These are phyloP conservation scores for Noturus placidus DNA, from an alignment of 2,113 vertebrate species.

Conservation along the genomic window DNA sequence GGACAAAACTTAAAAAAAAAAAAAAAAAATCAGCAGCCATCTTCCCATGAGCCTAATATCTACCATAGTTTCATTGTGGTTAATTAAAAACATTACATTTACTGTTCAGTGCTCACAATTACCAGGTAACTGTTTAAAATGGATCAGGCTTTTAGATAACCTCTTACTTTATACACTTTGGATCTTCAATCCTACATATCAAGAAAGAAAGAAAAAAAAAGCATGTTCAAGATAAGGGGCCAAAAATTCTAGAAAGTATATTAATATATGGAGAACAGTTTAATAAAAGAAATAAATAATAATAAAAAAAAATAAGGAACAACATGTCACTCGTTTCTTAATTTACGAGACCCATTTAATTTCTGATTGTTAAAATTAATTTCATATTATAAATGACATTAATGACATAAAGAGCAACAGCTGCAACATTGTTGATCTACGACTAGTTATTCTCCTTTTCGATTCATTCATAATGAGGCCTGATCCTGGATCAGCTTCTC, in stretches of 20 bases:
- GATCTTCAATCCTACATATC: background rate
- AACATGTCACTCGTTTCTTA: background rate
- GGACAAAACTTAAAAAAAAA: background rate
- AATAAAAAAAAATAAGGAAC: too few relatives aligned
- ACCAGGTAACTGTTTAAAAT: background rate
- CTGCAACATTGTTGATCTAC: background rate
- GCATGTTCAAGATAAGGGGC: background rate
- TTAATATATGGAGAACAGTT: background rate
- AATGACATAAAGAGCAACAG: background rate
- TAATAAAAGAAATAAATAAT: background rate
- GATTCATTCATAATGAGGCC: background rate
- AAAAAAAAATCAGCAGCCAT: background rate
- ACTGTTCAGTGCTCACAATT: background rate
- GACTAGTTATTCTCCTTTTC: background rate
- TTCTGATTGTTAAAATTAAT: background rate
- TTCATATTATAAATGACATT: background rate
- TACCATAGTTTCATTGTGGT: too few relatives aligned
- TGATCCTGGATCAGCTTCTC: conserved; percentile 5
- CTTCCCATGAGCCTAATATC: background rate
- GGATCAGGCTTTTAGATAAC: background rate
- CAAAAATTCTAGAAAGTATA: background rate
- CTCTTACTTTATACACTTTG: background rate
- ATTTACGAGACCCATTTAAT: background rate
- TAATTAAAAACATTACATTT: background rate
- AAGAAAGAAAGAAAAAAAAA: background rate